Base-by-base conservation (phyloP, 1,140 invertebrate genomes). In the Steinernema feltiae region DNA sequence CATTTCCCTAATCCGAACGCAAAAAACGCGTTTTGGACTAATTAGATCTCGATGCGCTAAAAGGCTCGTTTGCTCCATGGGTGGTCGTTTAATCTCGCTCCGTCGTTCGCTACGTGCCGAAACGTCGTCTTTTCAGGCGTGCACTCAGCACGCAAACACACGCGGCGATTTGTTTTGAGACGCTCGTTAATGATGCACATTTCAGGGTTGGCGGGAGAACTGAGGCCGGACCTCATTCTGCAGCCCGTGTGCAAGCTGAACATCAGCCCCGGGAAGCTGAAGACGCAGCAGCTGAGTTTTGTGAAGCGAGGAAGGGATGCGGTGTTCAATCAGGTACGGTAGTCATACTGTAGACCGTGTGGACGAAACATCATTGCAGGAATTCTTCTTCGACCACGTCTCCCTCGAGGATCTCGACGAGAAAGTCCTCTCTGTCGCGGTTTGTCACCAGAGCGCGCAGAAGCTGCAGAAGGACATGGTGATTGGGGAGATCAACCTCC, bases 371-470 rank as follows among this genome's bases (percentile, higher is more conserved):
- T 71, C 21, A 72, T 81, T 18, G 35, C n/a, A 85, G 82, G 84
- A 85, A 78, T 85, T 85, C 72, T 85, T 85, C 76, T 85, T 85
- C 75, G 84, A 85, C 76, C 77, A 79, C 71, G 73, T 85, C 31
- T 69, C 79, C 12, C 75, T 71, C 18, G 85, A 86, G 71, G 84
- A 85, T 21, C 32, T 85, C 18, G 84, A 86, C 41, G 73, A 70
- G 30, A 86, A 85, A 70, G 69, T 72, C 24, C 70, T 85, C 1
- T 21, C 69, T 31, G 76, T 85, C 70, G 78, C 81, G 69, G 85
- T 84, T 2, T 86, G 77, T 70, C 84, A 85, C 71, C 80, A 82
- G 48, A 80, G 79, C 24, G 71, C 48, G 32, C 79, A 81, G 32
- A 85, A 86, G 72, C 71, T 86, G 30, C 82, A 84, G 73, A 85